Evolutionary conservation across 2,797 vertebrate species (phyloP).

Genomic region (Enteromius treurensis): DNA sequence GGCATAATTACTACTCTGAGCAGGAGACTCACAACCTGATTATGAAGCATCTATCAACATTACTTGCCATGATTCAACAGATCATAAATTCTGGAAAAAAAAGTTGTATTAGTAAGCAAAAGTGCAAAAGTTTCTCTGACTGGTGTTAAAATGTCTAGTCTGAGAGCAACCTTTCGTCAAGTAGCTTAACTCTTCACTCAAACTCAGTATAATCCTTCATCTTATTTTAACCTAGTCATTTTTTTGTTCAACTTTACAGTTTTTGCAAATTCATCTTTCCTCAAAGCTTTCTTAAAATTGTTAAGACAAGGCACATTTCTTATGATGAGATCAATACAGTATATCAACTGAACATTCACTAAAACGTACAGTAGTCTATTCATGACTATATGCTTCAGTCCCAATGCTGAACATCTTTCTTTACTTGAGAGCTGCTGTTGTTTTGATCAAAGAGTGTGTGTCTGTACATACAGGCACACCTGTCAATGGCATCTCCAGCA

Average conservation of each 20-base stretch:
- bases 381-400: not conserved
- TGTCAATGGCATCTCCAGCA: conserved; percentile 63
- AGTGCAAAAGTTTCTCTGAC: not conserved
- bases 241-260: too few species aligned
- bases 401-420: not conserved
- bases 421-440: conserved; percentile 4
- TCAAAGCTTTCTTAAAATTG: too few species aligned
- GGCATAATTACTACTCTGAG: conserved; percentile 46
- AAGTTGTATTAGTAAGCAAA: not conserved
- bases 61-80: conserved; percentile 7
- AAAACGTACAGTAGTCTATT: not conserved
- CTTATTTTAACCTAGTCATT: too few species aligned
- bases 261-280: too few species aligned
- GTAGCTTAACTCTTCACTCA: too few species aligned
- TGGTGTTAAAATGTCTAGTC: not conserved
- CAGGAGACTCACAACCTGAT: conserved; percentile 44
- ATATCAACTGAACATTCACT: not conserved
- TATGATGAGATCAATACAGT: too few species aligned
- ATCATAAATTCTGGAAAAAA: not conserved
- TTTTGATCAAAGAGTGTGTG: not conserved
- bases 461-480: not conserved
- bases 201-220: too few species aligned
- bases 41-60: conserved; percentile 37
- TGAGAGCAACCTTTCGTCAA: too few species aligned
- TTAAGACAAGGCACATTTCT: too few species aligned